Base-by-base conservation (phyloP, 2,797 vertebrate species). In the Antennarius maculatus region DNA sequence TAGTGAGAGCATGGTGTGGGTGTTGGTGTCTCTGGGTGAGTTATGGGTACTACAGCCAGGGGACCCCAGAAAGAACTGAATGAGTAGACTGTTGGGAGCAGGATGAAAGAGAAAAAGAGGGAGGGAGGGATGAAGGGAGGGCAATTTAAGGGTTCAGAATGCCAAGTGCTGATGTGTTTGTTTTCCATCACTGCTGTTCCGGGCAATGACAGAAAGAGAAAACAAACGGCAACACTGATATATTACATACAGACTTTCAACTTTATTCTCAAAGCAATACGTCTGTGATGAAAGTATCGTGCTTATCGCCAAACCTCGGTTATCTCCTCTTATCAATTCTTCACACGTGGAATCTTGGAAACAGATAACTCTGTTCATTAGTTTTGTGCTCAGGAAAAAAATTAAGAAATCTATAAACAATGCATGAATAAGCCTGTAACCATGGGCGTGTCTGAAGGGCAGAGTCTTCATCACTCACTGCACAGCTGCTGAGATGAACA, bases 141-240 rank as follows among this genome's bases (percentile, higher is more conserved):
- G 92, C 88, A 93, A 86, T 89, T 86, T 84, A 73, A 91, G 84
- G 87, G 91, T 91, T 92, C 89, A 93, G 74, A 85, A 91, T 94
- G 93, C 92, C 92, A 94, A 93, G 90, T 89, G 87, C 92, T 93
- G 91, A 93, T 93, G 88, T 92, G 91, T 93, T 94, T 94, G 92
- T 93, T 94, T 93, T 93, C 88, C 88, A 93, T 90, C 88, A 86
- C 86, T 82, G 91, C 86, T 88, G 90, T 93, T 93, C 92, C 81
- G 89, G 91, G 90, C 92, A 92, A 86, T 89, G 89, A 91, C 85
- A 91, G 86, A 86, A 76, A 91, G 86, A 78, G 73, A 91, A 90
- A 91, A 91, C 85, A 92, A 88, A 90, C 74, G 67, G 80, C 78
- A 89, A 88, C 82, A 62, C 83, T 91, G 91, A 94, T 93, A 88